Evolutionary conservation across 2,888 invertebrate species (phyloP).

Genomic region (Drosophila ezoana): DNA sequence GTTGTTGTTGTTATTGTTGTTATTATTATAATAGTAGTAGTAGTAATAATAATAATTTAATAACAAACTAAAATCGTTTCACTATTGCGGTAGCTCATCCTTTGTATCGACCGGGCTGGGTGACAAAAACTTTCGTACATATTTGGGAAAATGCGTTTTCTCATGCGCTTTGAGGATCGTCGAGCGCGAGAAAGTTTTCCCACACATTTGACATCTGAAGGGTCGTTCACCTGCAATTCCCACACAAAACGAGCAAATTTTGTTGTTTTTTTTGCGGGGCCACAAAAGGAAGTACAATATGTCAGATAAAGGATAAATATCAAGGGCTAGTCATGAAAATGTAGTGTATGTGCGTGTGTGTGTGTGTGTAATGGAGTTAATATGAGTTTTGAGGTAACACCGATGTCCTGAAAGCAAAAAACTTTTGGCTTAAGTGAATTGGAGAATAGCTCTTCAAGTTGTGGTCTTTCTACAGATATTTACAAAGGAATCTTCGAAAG

Average conservation of each 20-base stretch:
- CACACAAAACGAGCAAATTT: slow-evolving; percentile 5
- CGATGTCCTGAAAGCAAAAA: neutral
- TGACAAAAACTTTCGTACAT: slow-evolving; percentile 94
- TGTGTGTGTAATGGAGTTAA: neutral
- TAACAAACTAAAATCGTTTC: slow-evolving; percentile 85
- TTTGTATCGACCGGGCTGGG: slow-evolving; percentile 94
- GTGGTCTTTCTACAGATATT: no score
- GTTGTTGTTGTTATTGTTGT: slow-evolving; percentile 69
- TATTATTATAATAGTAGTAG: slow-evolving; percentile 83
- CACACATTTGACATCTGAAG: slow-evolving; percentile 94
- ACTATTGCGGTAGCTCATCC: slow-evolving; percentile 92
- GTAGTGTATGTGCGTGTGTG: neutral
- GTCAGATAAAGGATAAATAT: slow-evolving; percentile 19
- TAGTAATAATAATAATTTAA: slow-evolving; percentile 85
- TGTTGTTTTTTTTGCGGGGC: slow-evolving; percentile 14
- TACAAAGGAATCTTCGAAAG: neutral
- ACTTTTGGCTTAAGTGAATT: neutral
- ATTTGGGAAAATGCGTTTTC: slow-evolving; percentile 96
- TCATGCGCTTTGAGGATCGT: slow-evolving; percentile 96
- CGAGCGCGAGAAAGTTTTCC: slow-evolving; percentile 95
- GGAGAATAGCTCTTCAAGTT: neutral
- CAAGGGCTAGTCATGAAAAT: neutral
- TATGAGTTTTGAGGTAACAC: neutral
- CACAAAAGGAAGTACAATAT: slow-evolving; percentile 33
- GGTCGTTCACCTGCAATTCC: slow-evolving; percentile 90